Base-by-base conservation (phyloP, 2,888 invertebrate species). In the Colletes collaris region DNA sequence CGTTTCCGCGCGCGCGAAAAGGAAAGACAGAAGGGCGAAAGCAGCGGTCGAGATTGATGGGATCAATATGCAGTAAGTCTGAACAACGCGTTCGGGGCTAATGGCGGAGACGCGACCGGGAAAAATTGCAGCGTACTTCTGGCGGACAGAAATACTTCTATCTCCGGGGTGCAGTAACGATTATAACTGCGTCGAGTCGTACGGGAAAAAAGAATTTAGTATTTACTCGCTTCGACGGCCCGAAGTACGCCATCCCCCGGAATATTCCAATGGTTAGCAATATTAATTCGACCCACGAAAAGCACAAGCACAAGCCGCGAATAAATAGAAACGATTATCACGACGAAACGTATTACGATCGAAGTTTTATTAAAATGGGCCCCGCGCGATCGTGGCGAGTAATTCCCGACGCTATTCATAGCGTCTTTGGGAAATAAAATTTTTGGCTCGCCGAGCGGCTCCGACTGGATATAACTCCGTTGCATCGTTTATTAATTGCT, bases 61-160 rank as follows among this genome's bases (percentile, higher is more conserved):
- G 91, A 91, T 92, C 92, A 91, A 92, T 92, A 92, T 91, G 92
- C 92, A 91, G 92, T 92, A 92, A 92, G 92, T 92, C 90, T 91
- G 90, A 89, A 85, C 87, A 87, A 85, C 84, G 89, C 87, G 89
- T 89, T 86, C 89, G 85, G 88, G 89, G 90, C 91, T 91, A 92
- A 91, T 90, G 90, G 91, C 90, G 89, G 77, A 84, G 82, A 78
- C 79, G 80, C 84, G 85, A 53, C 76, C 6, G 55, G 59, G 77
- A 78, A 81, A 83, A 83, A 84, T 65, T 83, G 78, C 65, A 67
- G 83, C 27, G 27, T 80, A 77, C 72, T 86, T 55, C 72, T 50
- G 59, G 60, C 55, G 67, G 35, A 59, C 59, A 2, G 56, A 35
- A 35, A 55, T 53, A 59, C 58, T 68, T 60, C 8, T 4, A n/a